Evolutionary conservation across 2,888 invertebrate genomes (phyloP).

Genomic region (Standfussiana lucernea): DNA sequence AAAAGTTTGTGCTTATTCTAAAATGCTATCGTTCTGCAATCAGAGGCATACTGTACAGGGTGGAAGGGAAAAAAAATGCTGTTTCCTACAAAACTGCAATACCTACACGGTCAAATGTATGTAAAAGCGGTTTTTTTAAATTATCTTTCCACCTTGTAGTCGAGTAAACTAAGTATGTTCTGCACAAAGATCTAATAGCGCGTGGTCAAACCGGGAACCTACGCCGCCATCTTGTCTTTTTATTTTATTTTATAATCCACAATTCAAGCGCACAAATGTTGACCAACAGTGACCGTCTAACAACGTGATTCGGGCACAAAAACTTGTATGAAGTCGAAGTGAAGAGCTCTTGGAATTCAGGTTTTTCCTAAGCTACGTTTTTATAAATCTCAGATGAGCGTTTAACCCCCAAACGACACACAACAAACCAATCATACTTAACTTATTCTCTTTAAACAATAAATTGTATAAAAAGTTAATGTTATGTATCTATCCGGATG

Average conservation of each 20-base stretch:
- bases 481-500: constrained; percentile 10
- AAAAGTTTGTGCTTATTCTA: not conserved
- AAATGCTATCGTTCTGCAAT: not conserved
- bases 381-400: not conserved
- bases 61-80: too few species aligned
- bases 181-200: not conserved
- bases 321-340: not conserved
- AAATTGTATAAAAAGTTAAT: constrained; percentile 9
- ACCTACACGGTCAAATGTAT: too few species aligned
- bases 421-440: constrained; percentile 30
- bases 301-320: not conserved
- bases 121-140: too few species aligned
- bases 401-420: not conserved
- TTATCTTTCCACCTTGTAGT: too few species aligned
- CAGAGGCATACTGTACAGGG: too few species aligned
- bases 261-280: not conserved
- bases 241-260: not conserved
- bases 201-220: not conserved
- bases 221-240: not conserved
- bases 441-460: constrained; percentile 9
- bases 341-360: not conserved
- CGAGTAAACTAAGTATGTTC: too few species aligned
- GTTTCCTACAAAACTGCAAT: too few species aligned
- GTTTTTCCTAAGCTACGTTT: constrained; percentile 14
- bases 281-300: not conserved